phyloP scores from a whole-genome alignment of 1,140 invertebrate species.

The Zaprionus camerounensis region DNA sequence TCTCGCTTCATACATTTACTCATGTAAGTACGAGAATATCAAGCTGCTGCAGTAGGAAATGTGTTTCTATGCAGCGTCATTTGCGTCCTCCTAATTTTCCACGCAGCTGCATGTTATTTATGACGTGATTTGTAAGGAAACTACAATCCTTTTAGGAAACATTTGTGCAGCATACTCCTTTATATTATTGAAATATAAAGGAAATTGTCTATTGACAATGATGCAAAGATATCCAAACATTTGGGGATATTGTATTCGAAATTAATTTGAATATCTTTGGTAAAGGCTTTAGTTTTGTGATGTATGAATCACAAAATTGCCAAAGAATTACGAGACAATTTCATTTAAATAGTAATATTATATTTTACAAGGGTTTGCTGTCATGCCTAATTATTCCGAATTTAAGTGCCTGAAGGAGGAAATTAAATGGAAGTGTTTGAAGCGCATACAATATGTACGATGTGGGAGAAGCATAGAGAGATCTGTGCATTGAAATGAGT shows the following conservation, averaged over 20 bases:
- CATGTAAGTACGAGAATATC: constrained; percentile 25
- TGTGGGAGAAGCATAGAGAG: neutral
- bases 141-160: neutral
- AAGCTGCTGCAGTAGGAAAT: constrained; percentile 62
- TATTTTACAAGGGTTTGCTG: too few relatives aligned
- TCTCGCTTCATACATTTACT: neutral
- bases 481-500: constrained; percentile 32
- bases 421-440: neutral
- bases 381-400: neutral
- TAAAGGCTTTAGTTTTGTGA: too few relatives aligned
- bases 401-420: neutral
- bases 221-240: neutral
- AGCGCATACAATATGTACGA: neutral
- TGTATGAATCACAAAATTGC: too few relatives aligned
- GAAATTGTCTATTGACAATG: neutral
- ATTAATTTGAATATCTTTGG: too few relatives aligned
- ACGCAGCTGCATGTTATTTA: constrained; percentile 76
- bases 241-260: too few relatives aligned
- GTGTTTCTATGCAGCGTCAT: constrained; percentile 28
- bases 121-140: constrained; percentile 58
- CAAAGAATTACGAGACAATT: too few relatives aligned
- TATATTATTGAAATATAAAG: neutral
- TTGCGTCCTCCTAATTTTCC: constrained; percentile 70
- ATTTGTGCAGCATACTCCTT: neutral
- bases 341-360: too few relatives aligned